phyloP scores from a whole-genome alignment of 1,140 invertebrate genomes.

The Anoplophora glabripennis region DNA sequence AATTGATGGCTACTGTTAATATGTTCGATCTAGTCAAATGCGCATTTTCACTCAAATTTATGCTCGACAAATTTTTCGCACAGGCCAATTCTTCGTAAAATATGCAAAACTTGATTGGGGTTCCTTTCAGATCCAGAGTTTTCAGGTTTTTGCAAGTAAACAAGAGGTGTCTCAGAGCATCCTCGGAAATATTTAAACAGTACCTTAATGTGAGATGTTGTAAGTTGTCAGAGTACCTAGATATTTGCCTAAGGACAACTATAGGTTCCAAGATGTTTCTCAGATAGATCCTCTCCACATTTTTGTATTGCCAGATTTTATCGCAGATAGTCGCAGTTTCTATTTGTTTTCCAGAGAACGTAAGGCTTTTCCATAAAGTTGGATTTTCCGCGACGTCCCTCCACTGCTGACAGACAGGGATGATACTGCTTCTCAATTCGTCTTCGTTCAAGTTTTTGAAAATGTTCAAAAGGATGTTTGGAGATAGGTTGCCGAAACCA shows the following conservation, averaged over 20 bases:
- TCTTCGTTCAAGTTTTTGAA: conserved; percentile 8
- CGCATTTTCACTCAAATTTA: conserved; percentile 7
- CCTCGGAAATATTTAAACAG: conserved; percentile 1
- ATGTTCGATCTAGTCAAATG: conserved; percentile 2
- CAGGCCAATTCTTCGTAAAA: conserved; percentile 12
- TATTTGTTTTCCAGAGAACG: neutral
- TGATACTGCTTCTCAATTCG: conserved; percentile 3
- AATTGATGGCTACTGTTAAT: neutral
- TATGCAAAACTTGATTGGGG: conserved; percentile 3
- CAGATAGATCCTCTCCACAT: neutral
- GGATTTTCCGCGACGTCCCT: conserved; percentile 4
- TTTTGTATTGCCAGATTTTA: conserved; percentile 9
- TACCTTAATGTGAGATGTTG: neutral
- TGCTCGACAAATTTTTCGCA: neutral
- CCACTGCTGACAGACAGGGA: conserved; percentile 12
- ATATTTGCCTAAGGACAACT: conserved; percentile 8
- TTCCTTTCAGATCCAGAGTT: conserved; percentile 5
- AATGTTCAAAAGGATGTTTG: conserved; percentile 5
- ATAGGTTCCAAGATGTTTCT: conserved; percentile 4
- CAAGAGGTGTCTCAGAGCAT: neutral
- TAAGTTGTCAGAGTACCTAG: conserved; percentile 3
- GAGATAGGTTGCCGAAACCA: conserved; percentile 3
- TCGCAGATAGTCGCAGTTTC: conserved; percentile 6
- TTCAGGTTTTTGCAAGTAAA: neutral
- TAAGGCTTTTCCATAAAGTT: conserved; percentile 11